Percentiles rank a stretch among this genome's conserved stretches.
These are phyloP conservation scores for Epizoanthus illoricatus DNA, from an alignment of 92 coral and sea anemone species.

Conservation along the genomic window DNA sequence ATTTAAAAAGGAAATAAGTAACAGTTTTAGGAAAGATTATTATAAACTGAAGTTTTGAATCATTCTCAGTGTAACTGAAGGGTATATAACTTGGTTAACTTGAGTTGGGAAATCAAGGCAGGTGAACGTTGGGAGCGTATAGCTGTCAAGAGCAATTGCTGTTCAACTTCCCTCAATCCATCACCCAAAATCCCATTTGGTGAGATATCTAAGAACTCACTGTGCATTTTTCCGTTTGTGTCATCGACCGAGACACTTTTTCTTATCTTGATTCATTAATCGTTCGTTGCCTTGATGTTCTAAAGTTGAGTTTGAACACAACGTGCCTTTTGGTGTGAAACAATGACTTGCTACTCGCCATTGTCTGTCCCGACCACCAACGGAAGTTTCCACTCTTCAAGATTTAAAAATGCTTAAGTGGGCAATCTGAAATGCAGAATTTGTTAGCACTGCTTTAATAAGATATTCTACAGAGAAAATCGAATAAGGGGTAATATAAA, in stretches of 20 bases:
- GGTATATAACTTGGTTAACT: background rate
- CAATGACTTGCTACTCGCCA: slow-evolving; percentile 18
- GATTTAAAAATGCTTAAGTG: slow-evolving; percentile 21
- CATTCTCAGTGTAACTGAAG: slow-evolving; percentile 1
- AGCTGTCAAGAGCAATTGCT: slow-evolving; percentile 12
- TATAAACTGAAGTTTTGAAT: slow-evolving; percentile 27
- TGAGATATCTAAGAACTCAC: background rate
- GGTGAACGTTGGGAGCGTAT: background rate
- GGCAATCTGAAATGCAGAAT: background rate
- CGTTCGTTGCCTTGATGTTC: background rate
- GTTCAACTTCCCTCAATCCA: background rate
- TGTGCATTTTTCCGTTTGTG: background rate
- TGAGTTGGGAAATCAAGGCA: background rate
- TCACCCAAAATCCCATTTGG: background rate
- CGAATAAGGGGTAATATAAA: background rate
- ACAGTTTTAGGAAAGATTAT: slow-evolving; percentile 12
- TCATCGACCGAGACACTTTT: slow-evolving; percentile 3
- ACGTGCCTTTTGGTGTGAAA: slow-evolving; percentile 4
- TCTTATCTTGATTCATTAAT: background rate
- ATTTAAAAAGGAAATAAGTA: slow-evolving; percentile 23
- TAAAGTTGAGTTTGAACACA: slow-evolving; percentile 2
- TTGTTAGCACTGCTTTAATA: background rate
- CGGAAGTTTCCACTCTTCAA: slow-evolving; percentile 37
- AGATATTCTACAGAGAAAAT: background rate
- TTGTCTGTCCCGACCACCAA: slow-evolving; percentile 5